Evolutionary conservation across 2,888 invertebrate species (phyloP).

Genomic region (Papilio elwesi): DNA sequence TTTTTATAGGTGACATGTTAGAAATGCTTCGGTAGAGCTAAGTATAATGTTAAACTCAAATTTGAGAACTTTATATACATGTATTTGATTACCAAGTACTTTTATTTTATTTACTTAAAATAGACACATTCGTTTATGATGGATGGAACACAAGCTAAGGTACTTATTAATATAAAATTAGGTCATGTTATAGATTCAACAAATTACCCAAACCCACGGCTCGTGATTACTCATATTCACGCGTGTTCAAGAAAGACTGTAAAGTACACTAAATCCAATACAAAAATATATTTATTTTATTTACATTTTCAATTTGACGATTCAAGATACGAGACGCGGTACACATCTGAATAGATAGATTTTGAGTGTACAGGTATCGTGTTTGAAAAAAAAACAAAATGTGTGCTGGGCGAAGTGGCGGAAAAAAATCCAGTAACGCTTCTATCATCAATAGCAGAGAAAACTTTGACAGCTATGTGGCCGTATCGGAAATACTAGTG

Average conservation of each 20-base stretch:
- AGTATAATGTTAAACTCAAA: neutral
- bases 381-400: too few relatives aligned
- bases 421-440: too few relatives aligned
- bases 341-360: too few relatives aligned
- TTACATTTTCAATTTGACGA: too few relatives aligned
- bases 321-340: too few relatives aligned
- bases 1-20: slow-evolving; percentile 9
- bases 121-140: neutral
- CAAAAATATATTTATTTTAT: too few relatives aligned
- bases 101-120: neutral
- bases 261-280: too few relatives aligned
- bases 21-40: neutral
- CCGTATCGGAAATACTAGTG: too few relatives aligned
- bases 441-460: too few relatives aligned
- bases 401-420: too few relatives aligned
- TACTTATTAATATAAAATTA: slow-evolving; percentile 5
- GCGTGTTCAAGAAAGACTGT: neutral
- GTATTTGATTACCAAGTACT: neutral
- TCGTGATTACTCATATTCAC: slow-evolving; percentile 1
- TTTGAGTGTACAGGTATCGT: too few relatives aligned
- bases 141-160: neutral
- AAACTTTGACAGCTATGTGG: too few relatives aligned
- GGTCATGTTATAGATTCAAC: slow-evolving; percentile 1
- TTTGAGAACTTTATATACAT: neutral
- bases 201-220: neutral